These are phyloP conservation scores for Pantelozetes paolii DNA, from an alignment of 2,888 invertebrate species.

Conservation along the genomic window DNA sequence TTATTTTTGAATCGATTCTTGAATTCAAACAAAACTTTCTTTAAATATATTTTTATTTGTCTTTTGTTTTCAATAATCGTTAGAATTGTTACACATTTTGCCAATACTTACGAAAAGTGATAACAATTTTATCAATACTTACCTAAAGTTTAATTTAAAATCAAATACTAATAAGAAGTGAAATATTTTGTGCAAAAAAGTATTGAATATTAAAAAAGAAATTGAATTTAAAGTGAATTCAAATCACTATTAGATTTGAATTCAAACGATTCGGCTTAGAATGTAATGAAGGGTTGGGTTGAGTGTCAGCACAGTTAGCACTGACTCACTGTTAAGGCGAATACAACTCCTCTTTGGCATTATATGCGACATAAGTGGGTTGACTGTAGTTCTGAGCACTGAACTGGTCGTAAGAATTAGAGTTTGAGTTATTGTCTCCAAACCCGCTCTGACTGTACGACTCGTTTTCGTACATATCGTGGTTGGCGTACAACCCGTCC, in stretches of 20 bases:
- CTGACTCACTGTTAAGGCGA: too few species aligned
- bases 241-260: background rate
- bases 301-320: background rate
- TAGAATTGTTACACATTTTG: background rate
- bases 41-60: too few species aligned
- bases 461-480: constrained; percentile 21
- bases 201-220: background rate
- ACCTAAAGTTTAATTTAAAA: constrained; percentile 4
- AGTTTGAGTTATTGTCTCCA: constrained; percentile 7
- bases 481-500: background rate
- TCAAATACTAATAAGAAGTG: background rate
- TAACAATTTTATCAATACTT: background rate
- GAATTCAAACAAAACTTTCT: too few species aligned
- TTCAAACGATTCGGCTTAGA: background rate
- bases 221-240: background rate
- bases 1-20: too few species aligned
- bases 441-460: constrained; percentile 4
- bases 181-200: background rate
- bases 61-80: too few species aligned
- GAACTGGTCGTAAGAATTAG: constrained; percentile 2
- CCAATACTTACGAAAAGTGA: constrained; percentile 28
- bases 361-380: constrained; percentile 30
- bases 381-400: constrained; percentile 20
- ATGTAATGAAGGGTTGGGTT: background rate
- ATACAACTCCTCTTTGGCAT: constrained; percentile 25